Evolutionary conservation across 2,113 vertebrate genomes (phyloP).

Genomic region (Emydocephalus ijimae): DNA sequence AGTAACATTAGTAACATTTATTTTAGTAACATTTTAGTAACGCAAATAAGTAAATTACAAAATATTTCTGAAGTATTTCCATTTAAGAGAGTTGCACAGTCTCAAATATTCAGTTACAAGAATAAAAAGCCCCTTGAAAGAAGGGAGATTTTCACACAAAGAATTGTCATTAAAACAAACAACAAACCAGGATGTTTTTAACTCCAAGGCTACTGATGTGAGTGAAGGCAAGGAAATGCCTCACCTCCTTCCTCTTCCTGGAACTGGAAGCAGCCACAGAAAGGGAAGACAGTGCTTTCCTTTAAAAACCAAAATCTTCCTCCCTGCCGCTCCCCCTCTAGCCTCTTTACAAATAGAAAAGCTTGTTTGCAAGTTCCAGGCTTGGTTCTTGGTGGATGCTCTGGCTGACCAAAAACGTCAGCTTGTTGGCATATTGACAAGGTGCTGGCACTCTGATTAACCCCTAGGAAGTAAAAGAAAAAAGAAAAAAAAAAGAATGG

Average conservation of each 20-base stretch:
- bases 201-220: background rate
- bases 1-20: too few relatives aligned
- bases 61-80: background rate
- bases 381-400: conserved; percentile 51
- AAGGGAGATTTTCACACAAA: background rate
- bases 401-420: conserved; percentile 48
- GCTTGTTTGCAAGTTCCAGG: conserved; percentile 38
- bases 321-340: background rate
- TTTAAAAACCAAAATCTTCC: background rate
- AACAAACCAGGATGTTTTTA: background rate
- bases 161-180: background rate
- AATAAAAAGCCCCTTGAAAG: background rate
- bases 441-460: conserved; percentile 46
- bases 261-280: background rate
- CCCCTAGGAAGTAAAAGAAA: conserved; percentile 11
- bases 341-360: conserved; percentile 60
- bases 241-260: background rate
- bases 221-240: background rate
- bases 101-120: background rate
- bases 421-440: conserved; percentile 47
- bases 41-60: background rate
- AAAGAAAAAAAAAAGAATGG: background rate
- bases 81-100: background rate
- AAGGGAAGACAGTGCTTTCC: background rate
- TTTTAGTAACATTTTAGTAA: background rate